A percentile compares a stretch with the other conserved stretches of the same genome.
phyloP scores from a whole-genome alignment of 2,888 invertebrate species.

The Rotaria magnacalcarata region DNA sequence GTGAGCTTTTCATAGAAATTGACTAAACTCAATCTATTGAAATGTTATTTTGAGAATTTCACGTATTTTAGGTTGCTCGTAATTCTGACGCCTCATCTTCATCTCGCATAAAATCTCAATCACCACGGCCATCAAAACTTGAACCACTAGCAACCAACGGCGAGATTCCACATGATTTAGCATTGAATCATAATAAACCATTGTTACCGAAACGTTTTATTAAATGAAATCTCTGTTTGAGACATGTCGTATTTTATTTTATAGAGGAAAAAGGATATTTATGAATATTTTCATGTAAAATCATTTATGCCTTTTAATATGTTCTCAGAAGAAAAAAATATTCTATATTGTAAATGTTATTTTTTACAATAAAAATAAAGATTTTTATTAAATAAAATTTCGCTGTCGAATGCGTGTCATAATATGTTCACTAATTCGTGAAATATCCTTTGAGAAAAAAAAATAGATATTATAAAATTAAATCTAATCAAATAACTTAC shows the following conservation, averaged over 20 bases:
- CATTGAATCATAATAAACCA: conserved; percentile 54
- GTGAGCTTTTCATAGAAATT: no score
- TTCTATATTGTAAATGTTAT: conserved; percentile 3
- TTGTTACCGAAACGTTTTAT: conserved; percentile 51
- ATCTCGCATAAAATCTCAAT: conserved; percentile 34
- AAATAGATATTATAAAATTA: neutral
- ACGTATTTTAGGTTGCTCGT: neutral
- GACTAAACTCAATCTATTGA: no score
- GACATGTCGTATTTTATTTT: no score
- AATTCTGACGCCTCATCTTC: neutral
- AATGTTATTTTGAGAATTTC: no score
- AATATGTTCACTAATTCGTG: neutral
- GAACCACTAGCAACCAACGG: conserved; percentile 54
- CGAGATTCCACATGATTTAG: conserved; percentile 55
- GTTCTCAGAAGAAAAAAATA: neutral
- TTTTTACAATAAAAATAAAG: neutral
- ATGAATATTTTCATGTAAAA: neutral
- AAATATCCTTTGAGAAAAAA: neutral
- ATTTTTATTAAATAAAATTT: neutral
- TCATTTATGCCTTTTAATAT: neutral
- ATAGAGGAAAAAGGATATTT: neutral
- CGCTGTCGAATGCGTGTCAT: neutral
- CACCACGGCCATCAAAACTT: conserved; percentile 49
- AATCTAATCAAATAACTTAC: neutral
- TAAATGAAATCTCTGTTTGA: neutral